Evolutionary conservation across 1,140 invertebrate species (phyloP).

Genomic region (Apolygus lucorum): DNA sequence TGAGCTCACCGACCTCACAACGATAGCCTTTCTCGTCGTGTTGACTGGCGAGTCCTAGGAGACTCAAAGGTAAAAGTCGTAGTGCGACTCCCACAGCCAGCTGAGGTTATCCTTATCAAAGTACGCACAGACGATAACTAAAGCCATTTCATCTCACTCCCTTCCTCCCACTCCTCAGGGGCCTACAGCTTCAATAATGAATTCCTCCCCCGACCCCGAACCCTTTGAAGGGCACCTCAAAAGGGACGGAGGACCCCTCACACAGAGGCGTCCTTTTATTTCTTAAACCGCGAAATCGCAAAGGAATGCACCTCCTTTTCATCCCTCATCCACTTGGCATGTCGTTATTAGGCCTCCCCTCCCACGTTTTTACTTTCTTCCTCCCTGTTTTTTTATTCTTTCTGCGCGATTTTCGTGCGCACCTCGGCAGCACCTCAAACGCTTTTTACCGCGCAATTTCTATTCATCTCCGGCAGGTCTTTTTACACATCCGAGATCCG

Average conservation of each 20-base stretch:
- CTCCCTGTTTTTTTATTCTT: not conserved
- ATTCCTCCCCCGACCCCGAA: not conserved
- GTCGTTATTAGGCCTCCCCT: too few relatives aligned
- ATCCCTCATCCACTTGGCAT: not conserved
- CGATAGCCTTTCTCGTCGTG: too few relatives aligned
- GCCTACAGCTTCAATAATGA: not conserved
- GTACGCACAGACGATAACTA: too few relatives aligned
- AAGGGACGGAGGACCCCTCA: not conserved
- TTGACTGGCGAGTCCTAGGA: too few relatives aligned
- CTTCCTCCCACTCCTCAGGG: not conserved
- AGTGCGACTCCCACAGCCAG: too few relatives aligned
- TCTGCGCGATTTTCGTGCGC: not conserved
- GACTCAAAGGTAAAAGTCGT: too few relatives aligned
- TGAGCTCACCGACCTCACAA: too few relatives aligned
- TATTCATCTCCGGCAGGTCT: not conserved
- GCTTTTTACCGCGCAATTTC: not conserved
- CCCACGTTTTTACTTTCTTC: not conserved
- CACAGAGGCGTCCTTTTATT: not conserved
- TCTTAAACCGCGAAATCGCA: not conserved
- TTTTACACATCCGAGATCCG: too few relatives aligned
- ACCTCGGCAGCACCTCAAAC: not conserved
- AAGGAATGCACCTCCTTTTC: conserved; percentile 5
- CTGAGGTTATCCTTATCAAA: too few relatives aligned
- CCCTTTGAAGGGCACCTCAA: not conserved
- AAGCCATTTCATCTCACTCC: too few relatives aligned